A percentile compares a stretch with the other conserved stretches of the same genome.
These are phyloP conservation scores for Pogoniulus pusillus DNA, from an alignment of 2,797 vertebrate species.

Conservation along the genomic window DNA sequence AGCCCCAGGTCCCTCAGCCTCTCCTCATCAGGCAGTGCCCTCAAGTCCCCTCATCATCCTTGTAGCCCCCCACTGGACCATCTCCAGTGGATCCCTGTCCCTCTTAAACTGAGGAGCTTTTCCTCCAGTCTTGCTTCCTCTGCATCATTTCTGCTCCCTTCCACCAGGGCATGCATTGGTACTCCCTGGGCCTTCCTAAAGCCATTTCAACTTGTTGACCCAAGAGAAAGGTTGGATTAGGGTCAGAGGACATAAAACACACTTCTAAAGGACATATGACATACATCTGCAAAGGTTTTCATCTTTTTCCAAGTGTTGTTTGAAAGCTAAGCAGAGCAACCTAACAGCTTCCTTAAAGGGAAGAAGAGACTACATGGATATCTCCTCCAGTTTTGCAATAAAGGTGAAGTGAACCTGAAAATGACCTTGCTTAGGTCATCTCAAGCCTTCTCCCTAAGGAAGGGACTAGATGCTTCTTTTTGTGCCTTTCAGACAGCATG, in stretches of 20 bases:
- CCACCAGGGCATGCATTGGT: fast-evolving
- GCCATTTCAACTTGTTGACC: not conserved
- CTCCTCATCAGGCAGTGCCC: no score
- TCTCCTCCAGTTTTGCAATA: not conserved
- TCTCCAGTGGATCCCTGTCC: no score
- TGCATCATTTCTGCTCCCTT: not conserved
- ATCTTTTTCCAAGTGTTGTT: not conserved
- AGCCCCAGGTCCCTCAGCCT: no score
- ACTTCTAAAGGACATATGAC: not conserved
- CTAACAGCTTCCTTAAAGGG: not conserved
- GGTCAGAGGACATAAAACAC: not conserved
- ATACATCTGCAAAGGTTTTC: not conserved
- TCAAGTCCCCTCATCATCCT: no score
- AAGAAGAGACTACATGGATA: not conserved
- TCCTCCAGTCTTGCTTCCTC: not conserved
- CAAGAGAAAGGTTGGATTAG: not conserved
- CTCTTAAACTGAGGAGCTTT: no score
- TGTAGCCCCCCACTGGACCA: no score
- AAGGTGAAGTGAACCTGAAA: not conserved
- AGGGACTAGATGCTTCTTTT: not conserved
- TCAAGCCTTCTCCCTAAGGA: not conserved
- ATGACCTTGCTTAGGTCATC: not conserved
- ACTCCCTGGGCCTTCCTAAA: not conserved
- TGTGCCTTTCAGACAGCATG: not conserved
- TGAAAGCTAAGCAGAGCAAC: not conserved